Conservation (phyloP, 2,113 vertebrate species). For the Macquaria ambigua region DNA sequence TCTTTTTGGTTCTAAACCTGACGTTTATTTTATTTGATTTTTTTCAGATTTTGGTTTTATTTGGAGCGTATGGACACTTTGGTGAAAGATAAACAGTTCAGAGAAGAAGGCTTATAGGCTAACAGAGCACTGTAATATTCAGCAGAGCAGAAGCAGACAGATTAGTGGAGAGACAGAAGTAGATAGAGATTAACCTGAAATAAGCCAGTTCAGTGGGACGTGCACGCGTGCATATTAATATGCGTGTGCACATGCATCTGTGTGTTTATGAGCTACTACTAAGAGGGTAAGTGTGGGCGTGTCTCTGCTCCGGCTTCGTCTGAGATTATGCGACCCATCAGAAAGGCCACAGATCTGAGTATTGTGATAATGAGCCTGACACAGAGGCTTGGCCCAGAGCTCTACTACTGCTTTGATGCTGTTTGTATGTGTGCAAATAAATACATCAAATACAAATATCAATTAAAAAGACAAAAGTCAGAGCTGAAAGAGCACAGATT, state of each 20-base stretch:
- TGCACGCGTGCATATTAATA: slow-evolving; percentile 6
- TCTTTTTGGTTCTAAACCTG: neutral
- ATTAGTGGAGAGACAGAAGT: slow-evolving; percentile 49
- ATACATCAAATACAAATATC: neutral
- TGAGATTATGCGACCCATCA: slow-evolving; percentile 50
- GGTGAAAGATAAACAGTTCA: neutral
- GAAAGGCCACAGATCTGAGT: slow-evolving; percentile 37
- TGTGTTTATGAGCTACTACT: slow-evolving; percentile 9
- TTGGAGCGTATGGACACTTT: neutral
- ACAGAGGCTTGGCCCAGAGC: neutral
- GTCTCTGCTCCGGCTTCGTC: slow-evolving; percentile 6
- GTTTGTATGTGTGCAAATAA: neutral
- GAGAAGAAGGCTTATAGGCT: neutral
- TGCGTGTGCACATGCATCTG: slow-evolving; percentile 12
- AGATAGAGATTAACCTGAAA: slow-evolving; percentile 69
- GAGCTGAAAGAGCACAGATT: neutral
- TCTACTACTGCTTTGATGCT: neutral
- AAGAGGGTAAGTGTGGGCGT: neutral
- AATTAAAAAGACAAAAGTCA: neutral
- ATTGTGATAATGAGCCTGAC: slow-evolving; percentile 37
- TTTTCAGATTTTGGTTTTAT: neutral
- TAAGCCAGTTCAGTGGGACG: slow-evolving; percentile 47
- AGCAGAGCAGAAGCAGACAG: slow-evolving; percentile 39
- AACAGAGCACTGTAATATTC: neutral
- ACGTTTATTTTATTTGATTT: neutral